Evolutionary conservation across 2,113 vertebrate species (phyloP).

Genomic region (Myocastor coypus): DNA sequence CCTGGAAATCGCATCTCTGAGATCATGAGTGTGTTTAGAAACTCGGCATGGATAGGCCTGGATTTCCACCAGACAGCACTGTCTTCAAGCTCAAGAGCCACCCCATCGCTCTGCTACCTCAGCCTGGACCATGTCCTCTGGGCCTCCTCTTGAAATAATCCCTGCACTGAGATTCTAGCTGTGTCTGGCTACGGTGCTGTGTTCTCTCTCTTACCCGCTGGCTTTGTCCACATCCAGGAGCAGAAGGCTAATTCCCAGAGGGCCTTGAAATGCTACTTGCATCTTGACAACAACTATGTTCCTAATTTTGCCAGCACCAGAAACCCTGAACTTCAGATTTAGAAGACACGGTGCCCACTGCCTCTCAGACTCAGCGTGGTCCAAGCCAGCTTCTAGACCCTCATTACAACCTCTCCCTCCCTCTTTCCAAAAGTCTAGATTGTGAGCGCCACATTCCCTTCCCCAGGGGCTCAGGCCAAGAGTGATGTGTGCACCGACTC

Average conservation of each 20-base stretch:
- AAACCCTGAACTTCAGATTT: background rate
- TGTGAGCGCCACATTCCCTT: background rate
- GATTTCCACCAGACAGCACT: background rate
- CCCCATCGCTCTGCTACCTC: rapidly evolving
- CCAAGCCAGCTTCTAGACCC: rapidly evolving
- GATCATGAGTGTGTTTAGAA: rapidly evolving
- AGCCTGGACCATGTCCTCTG: rapidly evolving
- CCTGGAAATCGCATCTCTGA: background rate
- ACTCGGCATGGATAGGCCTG: background rate
- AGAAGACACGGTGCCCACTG: background rate
- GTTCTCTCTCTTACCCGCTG: rapidly evolving
- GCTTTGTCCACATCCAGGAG: background rate
- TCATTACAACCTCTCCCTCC: rapidly evolving
- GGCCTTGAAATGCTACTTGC: background rate
- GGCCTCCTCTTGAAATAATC: background rate
- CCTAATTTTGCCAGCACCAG: background rate
- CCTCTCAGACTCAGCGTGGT: background rate
- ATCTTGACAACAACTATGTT: background rate
- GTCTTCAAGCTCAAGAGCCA: background rate
- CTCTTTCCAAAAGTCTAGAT: no score
- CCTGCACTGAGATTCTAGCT: background rate
- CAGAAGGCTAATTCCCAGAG: rapidly evolving
- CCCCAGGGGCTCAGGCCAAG: background rate
- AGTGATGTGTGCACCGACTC: background rate
- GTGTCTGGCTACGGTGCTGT: rapidly evolving